Evolutionary conservation across 2,888 invertebrate genomes (phyloP).

Genomic region (Leptogaster cylindrica): DNA sequence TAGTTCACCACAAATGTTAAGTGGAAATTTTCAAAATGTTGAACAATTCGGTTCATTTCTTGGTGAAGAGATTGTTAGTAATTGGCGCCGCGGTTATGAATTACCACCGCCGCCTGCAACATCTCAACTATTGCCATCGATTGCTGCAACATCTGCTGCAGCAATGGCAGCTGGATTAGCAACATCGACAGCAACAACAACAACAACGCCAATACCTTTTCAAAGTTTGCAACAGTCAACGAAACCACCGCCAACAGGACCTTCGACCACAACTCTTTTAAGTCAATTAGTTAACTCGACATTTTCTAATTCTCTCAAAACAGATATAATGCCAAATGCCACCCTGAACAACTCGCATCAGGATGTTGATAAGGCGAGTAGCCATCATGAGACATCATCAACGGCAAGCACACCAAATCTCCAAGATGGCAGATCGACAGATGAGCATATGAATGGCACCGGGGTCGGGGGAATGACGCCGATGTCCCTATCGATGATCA

Average conservation of each 20-base stretch:
- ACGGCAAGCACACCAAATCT: conserved; percentile 64
- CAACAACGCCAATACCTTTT: conserved; percentile 58
- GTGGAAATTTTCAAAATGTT: conserved; percentile 68
- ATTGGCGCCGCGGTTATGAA: conserved; percentile 71
- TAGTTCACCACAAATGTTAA: conserved; percentile 48
- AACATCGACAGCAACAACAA: conserved; percentile 51
- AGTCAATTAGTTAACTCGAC: conserved; percentile 58
- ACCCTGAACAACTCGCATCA: conserved; percentile 50
- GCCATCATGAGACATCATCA: conserved; percentile 60
- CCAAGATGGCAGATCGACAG: conserved; percentile 52
- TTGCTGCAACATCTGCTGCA: conserved; percentile 36
- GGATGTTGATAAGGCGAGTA: conserved; percentile 50
- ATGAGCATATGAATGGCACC: conserved; percentile 49
- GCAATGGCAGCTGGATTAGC: conserved; percentile 51
- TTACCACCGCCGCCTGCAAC: conserved; percentile 53
- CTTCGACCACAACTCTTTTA: conserved; percentile 64
- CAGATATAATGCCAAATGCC: conserved; percentile 53
- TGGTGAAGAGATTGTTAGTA: conserved; percentile 83
- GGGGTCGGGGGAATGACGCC: conserved; percentile 49
- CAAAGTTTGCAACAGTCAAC: conserved; percentile 53
- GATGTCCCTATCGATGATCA: conserved; percentile 61
- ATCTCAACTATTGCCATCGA: conserved; percentile 50
- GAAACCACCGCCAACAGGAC: conserved; percentile 52
- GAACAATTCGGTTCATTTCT: conserved; percentile 76
- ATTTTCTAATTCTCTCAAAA: conserved; percentile 58